phyloP scores from a whole-genome alignment of 2,113 vertebrate genomes.

The Danionella cerebrum region DNA sequence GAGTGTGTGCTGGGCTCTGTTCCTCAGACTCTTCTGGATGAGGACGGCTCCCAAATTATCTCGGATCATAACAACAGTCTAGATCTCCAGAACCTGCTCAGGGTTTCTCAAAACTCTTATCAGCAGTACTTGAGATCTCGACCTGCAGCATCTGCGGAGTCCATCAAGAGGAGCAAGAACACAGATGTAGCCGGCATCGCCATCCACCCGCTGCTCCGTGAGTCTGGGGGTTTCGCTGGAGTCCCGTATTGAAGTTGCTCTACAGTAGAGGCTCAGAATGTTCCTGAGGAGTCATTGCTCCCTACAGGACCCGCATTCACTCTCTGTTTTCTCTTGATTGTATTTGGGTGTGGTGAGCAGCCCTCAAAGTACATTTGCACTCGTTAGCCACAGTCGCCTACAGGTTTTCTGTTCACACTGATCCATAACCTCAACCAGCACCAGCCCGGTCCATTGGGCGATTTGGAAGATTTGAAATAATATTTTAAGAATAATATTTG shows the following conservation, averaged over 20 bases:
- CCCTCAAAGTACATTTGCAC: too few relatives aligned
- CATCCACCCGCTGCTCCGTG: slow-evolving; percentile 85
- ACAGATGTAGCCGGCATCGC: slow-evolving; percentile 69
- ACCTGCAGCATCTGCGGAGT: slow-evolving; percentile 77
- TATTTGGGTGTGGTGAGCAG: too few relatives aligned
- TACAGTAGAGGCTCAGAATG: too few relatives aligned
- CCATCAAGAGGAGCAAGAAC: slow-evolving; percentile 82
- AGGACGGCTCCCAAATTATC: slow-evolving; percentile 74
- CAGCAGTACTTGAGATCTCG: slow-evolving; percentile 88
- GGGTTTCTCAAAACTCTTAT: slow-evolving; percentile 76
- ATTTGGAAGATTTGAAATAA: too few relatives aligned
- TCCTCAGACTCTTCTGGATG: slow-evolving; percentile 85
- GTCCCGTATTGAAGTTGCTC: too few relatives aligned
- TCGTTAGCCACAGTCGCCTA: too few relatives aligned
- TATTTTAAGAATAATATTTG: too few relatives aligned
- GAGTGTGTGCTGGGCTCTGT: slow-evolving; percentile 79
- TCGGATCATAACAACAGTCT: slow-evolving; percentile 64
- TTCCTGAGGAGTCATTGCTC: too few relatives aligned
- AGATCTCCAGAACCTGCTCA: slow-evolving; percentile 75
- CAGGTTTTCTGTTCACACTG: too few relatives aligned
- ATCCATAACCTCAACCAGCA: too few relatives aligned
- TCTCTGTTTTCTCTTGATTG: not conserved
- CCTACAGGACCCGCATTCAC: too few relatives aligned
- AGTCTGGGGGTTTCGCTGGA: slow-evolving; percentile 39
- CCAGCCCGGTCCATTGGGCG: too few relatives aligned